Evolutionary conservation across 2,797 vertebrate species (phyloP), one percentile per base, ranked within the genome.

Genomic region (Octomys mimax): DNA sequence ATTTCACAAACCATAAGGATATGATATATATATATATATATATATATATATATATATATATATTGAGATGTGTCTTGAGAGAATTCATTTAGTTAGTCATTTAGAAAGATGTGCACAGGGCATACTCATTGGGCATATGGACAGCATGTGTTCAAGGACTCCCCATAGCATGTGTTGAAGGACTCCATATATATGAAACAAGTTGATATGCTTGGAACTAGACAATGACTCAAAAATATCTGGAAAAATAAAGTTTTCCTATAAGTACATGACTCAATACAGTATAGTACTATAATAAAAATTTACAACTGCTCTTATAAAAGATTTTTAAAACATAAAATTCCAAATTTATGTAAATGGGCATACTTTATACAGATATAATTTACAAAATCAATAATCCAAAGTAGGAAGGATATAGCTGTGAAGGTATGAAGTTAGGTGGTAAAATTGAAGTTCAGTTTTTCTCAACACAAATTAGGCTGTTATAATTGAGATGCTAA

Each of bases 91-190:
- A 96, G 97, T 96, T 81, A 94, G 78, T 87, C 97, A 87, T 92
- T 98, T 95, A 94, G 88, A 92, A 28, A 87, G 95, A 94, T 85
- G 88, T 96, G 54, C 87, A 64, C 71, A 68, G 95, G 64, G 96
- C 49, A 97, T 96, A 98, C 95, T 97, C 81, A 42, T 28, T 91
- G 82, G 95, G 75, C 73, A 93, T 95, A 80, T 93, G 87, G 87
- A 68, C 59, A 98, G 61, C 97, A 98, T 95, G 49, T 97, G 73
- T 97, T 98, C 87, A 98, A 95, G 95, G 97, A 97, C 49, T 96
- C 95, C 96, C 78, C 95, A 61, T 87, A 91, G 57, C 87, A 95
- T 16, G 46, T 49, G 46, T 49, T 49, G 6, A 49, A 49, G 46
- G 46, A 49, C 46, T 49, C 10, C 46, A 49, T 49, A 49, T 49